phyloP scores from a whole-genome alignment of 2,113 vertebrate species.

The Cheirogaleus medius region DNA sequence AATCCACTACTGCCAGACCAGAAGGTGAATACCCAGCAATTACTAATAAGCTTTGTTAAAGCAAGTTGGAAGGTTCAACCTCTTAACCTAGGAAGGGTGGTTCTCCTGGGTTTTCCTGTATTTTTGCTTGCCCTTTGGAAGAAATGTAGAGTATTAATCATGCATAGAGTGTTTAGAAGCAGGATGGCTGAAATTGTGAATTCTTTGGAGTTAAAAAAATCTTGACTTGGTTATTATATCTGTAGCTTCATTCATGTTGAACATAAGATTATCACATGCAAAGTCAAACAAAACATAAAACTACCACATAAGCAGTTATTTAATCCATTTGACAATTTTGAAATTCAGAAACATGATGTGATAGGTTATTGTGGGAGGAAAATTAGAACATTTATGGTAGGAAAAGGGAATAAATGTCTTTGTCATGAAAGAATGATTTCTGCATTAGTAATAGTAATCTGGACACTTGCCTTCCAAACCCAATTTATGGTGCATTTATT shows the following conservation, averaged over 20 bases:
- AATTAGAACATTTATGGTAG: slow-evolving; percentile 57
- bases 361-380: slow-evolving; percentile 60
- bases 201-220: background rate
- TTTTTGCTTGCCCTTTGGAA: background rate
- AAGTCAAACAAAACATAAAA: background rate
- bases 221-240: slow-evolving; percentile 42
- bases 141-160: background rate
- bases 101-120: background rate
- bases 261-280: background rate
- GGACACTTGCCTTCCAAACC: background rate
- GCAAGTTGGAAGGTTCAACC: slow-evolving; percentile 76
- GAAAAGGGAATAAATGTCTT: slow-evolving; percentile 66
- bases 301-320: slow-evolving; percentile 5
- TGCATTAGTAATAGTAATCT: background rate
- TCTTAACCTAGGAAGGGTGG: slow-evolving; percentile 62
- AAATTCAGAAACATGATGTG: slow-evolving; percentile 58
- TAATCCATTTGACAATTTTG: slow-evolving; percentile 56
- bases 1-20: slow-evolving; percentile 99
- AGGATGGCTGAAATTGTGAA: slow-evolving; percentile 26
- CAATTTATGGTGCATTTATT: slow-evolving; percentile 18
- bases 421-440: slow-evolving; percentile 65
- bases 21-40: slow-evolving; percentile 92
- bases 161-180: background rate
- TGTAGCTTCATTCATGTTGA: slow-evolving; percentile 23
- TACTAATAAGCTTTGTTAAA: slow-evolving; percentile 86